phyloP scores from a whole-genome alignment of 2,113 vertebrate species.

The Amazona vittata region DNA sequence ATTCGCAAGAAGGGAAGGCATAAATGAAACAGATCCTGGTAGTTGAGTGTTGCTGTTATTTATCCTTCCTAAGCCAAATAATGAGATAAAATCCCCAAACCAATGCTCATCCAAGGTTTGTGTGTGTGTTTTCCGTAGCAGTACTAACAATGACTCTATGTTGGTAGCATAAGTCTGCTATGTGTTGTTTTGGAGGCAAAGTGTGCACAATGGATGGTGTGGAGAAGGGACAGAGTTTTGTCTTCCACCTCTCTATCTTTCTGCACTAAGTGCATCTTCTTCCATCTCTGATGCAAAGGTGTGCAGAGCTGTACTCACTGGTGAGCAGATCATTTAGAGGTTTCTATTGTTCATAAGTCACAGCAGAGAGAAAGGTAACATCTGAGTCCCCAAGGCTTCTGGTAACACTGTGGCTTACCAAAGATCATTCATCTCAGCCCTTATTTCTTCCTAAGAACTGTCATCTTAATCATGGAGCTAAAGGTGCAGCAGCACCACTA shows the following conservation, averaged over 20 bases:
- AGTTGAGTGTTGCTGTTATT: not conserved
- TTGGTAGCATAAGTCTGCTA: not conserved
- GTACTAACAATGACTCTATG: rapidly evolving
- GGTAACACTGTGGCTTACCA: not conserved
- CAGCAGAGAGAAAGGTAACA: not conserved
- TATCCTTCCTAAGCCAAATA: not conserved
- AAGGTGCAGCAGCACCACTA: not conserved
- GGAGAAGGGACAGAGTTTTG: not conserved
- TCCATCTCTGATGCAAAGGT: not conserved
- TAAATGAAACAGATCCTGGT: not conserved
- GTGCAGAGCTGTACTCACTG: not conserved
- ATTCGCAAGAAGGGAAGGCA: not conserved
- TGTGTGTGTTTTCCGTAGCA: not conserved
- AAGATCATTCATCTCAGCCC: not conserved
- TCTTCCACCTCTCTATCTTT: not conserved
- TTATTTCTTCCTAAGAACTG: not conserved
- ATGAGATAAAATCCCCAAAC: not conserved
- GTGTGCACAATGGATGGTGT: not conserved
- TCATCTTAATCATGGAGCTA: not conserved
- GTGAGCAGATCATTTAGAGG: not conserved
- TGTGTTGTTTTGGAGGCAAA: not conserved
- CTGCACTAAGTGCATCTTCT: not conserved
- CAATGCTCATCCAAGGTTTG: not conserved
- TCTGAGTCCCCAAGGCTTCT: not conserved
- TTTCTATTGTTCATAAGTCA: not conserved